phyloP scores from a whole-genome alignment of 2,113 vertebrate genomes.

The Cochlearius cochlearius region DNA sequence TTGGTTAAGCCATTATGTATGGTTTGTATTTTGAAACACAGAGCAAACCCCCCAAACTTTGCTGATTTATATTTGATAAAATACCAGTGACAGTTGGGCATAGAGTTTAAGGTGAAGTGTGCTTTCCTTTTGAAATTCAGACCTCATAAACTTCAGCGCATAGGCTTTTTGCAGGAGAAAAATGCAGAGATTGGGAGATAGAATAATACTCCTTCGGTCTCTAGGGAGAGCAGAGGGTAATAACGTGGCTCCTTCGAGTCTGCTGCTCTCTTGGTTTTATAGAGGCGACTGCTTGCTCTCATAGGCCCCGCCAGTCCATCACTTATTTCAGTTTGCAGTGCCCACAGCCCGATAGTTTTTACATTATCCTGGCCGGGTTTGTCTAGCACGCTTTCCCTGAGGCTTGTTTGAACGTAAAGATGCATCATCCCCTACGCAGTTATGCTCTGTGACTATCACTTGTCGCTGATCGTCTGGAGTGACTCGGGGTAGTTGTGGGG shows the following conservation, averaged over 20 bases:
- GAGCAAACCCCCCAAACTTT: not conserved
- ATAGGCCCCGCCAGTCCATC: accelerated
- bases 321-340: not conserved
- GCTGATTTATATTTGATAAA: conserved; percentile 16
- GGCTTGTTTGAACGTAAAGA: not conserved
- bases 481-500: not conserved
- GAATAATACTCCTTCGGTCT: not conserved
- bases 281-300: not conserved
- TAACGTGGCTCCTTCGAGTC: not conserved
- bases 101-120: not conserved
- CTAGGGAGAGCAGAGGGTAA: not conserved
- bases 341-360: not conserved
- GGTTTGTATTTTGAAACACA: not conserved
- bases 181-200: not conserved
- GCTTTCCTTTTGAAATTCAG: conserved; percentile 30
- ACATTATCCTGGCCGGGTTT: not conserved
- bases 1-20: not conserved
- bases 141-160: not conserved
- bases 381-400: not conserved
- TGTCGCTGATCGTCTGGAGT: not conserved
- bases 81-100: not conserved
- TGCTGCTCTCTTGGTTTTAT: not conserved
- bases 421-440: accelerated
- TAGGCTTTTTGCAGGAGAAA: not conserved
- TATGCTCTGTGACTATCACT: too few relatives aligned